Percentiles rank a stretch among this genome's conserved stretches.
Evolutionary conservation across 2,113 vertebrate species (phyloP).

Genomic region (Globicephala melas): DNA sequence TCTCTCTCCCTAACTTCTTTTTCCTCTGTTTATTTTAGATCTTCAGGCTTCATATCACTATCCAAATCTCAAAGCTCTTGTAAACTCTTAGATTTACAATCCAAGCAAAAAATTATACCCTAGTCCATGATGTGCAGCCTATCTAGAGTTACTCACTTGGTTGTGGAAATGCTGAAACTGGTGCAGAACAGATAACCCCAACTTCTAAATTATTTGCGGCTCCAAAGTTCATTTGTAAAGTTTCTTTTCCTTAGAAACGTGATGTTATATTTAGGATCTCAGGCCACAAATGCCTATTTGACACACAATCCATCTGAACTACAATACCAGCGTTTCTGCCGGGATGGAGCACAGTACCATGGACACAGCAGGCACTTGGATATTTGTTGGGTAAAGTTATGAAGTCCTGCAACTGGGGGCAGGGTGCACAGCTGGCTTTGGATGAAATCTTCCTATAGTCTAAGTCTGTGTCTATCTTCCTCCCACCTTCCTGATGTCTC

Average conservation of each 20-base stretch:
- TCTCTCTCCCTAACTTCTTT: not conserved
- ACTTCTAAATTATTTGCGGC: not conserved
- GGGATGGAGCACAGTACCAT: rapidly evolving
- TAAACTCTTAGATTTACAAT: not conserved
- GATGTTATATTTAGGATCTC: not conserved
- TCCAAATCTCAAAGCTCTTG: not conserved
- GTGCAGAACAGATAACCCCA: not conserved
- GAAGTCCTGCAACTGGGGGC: not conserved
- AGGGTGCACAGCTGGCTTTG: not conserved
- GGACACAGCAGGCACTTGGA: rapidly evolving
- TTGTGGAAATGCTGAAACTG: not conserved
- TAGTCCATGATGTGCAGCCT: not conserved
- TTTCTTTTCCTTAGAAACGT: not conserved
- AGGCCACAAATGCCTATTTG: not conserved
- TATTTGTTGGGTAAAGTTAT: rapidly evolving
- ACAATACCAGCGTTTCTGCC: rapidly evolving
- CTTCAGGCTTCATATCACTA: not conserved
- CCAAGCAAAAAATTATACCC: not conserved
- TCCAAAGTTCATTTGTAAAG: not conserved
- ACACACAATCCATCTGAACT: not conserved
- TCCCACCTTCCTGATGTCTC: rapidly evolving
- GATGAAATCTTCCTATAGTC: not conserved
- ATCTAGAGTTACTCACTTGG: not conserved
- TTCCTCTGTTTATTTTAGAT: constrained; percentile 25
- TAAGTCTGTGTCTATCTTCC: not conserved